These are phyloP conservation scores for Tachystola acroxantha DNA, from an alignment of 2,888 invertebrate species.

Conservation along the genomic window DNA sequence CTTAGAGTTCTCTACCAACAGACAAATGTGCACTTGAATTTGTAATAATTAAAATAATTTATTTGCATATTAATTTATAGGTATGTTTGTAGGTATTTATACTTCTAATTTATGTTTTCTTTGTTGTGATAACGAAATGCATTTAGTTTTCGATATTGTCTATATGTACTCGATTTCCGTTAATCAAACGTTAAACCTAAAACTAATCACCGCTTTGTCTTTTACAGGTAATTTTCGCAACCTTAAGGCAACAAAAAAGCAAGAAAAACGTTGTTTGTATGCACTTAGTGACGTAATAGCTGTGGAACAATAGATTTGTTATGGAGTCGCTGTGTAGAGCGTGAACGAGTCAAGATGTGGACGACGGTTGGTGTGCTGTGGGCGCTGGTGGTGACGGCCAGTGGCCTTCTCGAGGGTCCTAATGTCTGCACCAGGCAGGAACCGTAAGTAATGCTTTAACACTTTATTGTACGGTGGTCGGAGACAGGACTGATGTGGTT, in stretches of 20 bases:
- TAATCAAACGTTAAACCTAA: too few species aligned
- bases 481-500: too few species aligned
- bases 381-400: slow-evolving; percentile 34
- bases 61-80: too few species aligned
- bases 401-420: slow-evolving; percentile 80
- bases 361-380: slow-evolving; percentile 37
- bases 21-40: too few species aligned
- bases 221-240: slow-evolving; percentile 9
- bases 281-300: slow-evolving; percentile 39
- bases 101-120: too few species aligned
- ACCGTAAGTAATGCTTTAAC: slow-evolving; percentile 85
- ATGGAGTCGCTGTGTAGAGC: slow-evolving; percentile 47
- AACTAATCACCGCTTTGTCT: not conserved
- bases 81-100: too few species aligned
- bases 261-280: slow-evolving; percentile 31
- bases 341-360: slow-evolving; percentile 52
- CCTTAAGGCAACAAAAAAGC: slow-evolving; percentile 13
- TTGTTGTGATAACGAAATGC: too few species aligned
- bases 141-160: too few species aligned
- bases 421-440: slow-evolving; percentile 89
- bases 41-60: too few species aligned
- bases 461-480: too few species aligned
- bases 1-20: too few species aligned
- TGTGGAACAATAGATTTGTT: slow-evolving; percentile 55
- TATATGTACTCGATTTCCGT: too few species aligned